Base-by-base conservation (phyloP, 2,888 invertebrate genomes). In the Nymphalis urticae region DNA sequence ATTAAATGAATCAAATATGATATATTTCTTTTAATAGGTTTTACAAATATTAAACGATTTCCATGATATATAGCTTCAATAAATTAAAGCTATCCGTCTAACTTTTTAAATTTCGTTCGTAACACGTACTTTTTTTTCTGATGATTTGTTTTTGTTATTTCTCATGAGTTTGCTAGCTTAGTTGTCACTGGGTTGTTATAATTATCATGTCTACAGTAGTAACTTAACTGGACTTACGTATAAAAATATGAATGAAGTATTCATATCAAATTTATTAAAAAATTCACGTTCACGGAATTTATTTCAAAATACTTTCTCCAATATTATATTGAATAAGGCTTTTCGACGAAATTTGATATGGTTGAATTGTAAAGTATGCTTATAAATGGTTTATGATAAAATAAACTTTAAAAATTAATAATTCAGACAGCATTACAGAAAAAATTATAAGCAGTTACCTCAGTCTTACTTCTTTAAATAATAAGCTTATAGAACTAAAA, bases 1-100 rank as follows among this genome's bases (percentile, higher is more conserved):
- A 6, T 6, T 32, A 56, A 56, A 56, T 10, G 17, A 17, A 56
- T 17, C 16, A 56, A 56, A 54, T 32, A n/a, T 56, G 32, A 56
- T 56, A 56, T n/a, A 56, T 56, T 32, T 56, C 17, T 32, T 56
- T 56, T 56, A 27, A 56, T 27, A 56, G 27, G 27, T 56, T 56
- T 9, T n/a, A 56, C 54, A 56, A 32, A 56, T 56, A 56, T 56
- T 32, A 56, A 27, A 56, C 32, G 32, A 17, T 56, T 16, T 17
- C 32, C 1, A 3, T 27, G 54, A 56, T 32, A 56, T 32, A 56
- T 56, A n/a, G 54, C 54, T 27, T 27, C 54, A n/a, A 56, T 56
- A 56, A 56, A 56, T 56, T 56, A 32, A 8, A 56, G 32, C 54
- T 56, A 32, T 56, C 54, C 32, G 8, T 56, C 32, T 56, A 56